Evolutionary conservation across 2,113 vertebrate species (phyloP).

Genomic region (Hypanus sabinus): DNA sequence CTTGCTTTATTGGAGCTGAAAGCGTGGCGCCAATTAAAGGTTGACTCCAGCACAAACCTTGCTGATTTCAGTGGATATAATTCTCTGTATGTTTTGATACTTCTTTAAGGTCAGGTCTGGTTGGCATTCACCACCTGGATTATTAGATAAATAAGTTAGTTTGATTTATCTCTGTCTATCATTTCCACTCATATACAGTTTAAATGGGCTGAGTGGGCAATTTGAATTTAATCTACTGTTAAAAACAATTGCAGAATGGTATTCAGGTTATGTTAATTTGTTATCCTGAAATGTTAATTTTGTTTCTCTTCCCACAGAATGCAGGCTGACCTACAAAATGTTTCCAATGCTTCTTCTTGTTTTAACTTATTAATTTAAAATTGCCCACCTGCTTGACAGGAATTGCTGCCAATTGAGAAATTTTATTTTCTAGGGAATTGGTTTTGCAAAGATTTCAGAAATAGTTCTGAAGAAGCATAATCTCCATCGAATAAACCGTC

Average conservation of each 20-base stretch:
- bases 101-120: neutral
- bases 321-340: no score
- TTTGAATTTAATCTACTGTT: neutral
- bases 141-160: neutral
- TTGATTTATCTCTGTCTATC: neutral
- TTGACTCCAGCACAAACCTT: no score
- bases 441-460: neutral
- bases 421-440: neutral
- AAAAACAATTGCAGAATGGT: neutral
- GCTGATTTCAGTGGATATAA: no score
- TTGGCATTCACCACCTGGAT: neutral
- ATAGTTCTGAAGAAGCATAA: neutral
- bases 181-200: neutral
- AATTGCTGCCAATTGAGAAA: neutral
- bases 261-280: neutral
- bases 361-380: neutral
- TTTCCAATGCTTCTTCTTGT: no score
- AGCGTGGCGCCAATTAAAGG: no score
- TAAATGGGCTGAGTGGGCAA: neutral
- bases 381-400: neutral
- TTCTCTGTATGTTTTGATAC: no score
- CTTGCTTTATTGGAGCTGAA: no score
- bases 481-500: neutral
- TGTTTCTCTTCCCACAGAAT: no score
- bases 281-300: no score